Percentiles rank a stretch among this genome's conserved stretches.
Evolutionary conservation across 2,113 vertebrate genomes (phyloP).

Genomic region (Herpetotheres cachinnans): DNA sequence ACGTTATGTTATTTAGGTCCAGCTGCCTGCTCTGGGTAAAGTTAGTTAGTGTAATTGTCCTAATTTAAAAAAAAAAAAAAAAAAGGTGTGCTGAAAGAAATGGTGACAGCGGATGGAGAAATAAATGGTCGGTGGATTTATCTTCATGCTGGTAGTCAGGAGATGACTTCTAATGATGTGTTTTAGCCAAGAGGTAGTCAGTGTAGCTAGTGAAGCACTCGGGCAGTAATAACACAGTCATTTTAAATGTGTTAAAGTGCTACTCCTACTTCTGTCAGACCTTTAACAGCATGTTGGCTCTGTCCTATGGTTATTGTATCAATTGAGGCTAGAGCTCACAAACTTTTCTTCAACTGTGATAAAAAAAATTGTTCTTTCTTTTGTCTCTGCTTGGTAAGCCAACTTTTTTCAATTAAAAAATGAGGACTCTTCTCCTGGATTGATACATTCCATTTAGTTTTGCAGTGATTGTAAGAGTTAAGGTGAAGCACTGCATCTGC

Average conservation of each 20-base stretch:
- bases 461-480: neutral
- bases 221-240: neutral
- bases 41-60: neutral
- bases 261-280: neutral
- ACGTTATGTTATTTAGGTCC: neutral
- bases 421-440: neutral
- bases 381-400: neutral
- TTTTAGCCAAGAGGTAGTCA: neutral
- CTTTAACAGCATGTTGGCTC: neutral
- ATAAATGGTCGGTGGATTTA: rapidly evolving
- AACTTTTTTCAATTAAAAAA: neutral
- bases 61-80: neutral
- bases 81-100: neutral
- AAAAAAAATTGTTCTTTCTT: neutral
- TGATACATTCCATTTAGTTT: neutral
- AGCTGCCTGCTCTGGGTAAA: neutral
- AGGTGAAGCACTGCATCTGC: neutral
- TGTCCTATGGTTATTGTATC: neutral
- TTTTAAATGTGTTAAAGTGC: neutral
- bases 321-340: neutral
- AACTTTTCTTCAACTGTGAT: neutral
- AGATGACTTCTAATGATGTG: neutral
- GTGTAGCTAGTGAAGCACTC: neutral
- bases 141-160: neutral
- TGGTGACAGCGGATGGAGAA: neutral